A percentile compares a stretch with the other conserved stretches of the same genome.
Conservation (phyloP, 1,140 invertebrate species). For the Plodia interpunctella region DNA sequence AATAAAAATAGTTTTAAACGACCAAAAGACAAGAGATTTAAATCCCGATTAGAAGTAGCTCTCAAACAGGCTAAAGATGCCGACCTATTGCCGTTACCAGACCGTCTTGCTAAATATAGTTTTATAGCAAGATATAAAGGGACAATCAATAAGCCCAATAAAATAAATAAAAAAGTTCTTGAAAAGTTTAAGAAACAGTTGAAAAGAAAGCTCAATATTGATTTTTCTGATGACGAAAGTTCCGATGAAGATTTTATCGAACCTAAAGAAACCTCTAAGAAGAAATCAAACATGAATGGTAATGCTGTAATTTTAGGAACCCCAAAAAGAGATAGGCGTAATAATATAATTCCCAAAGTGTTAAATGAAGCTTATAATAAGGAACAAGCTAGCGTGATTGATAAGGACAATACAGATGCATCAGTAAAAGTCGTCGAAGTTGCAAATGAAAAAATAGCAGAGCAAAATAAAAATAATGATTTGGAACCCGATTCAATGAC, state of each 20-base stretch:
- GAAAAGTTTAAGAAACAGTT: slow-evolving; percentile 41
- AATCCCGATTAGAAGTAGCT: slow-evolving; percentile 45
- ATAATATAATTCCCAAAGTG: not conserved
- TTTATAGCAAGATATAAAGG: slow-evolving; percentile 65
- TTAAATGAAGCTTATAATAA: not conserved
- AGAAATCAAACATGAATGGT: slow-evolving; percentile 15
- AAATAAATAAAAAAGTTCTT: slow-evolving; percentile 34
- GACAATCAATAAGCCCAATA: slow-evolving; percentile 40
- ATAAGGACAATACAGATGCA: not conserved
- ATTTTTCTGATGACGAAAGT: slow-evolving; percentile 39
- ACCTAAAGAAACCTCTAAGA: slow-evolving; percentile 11
- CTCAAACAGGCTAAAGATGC: slow-evolving; percentile 60
- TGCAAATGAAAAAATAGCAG: not conserved
- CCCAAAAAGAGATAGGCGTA: slow-evolving; percentile 15
- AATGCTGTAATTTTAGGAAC: slow-evolving; percentile 22
- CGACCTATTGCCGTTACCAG: slow-evolving; percentile 39
- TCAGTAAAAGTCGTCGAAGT: not conserved
- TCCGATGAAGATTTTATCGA: not conserved
- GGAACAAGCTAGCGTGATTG: not conserved
- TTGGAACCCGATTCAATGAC: slow-evolving; percentile 30
- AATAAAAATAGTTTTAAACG: slow-evolving; percentile 40
- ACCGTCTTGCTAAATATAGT: slow-evolving; percentile 68
- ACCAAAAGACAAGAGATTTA: slow-evolving; percentile 34
- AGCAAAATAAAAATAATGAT: not conserved
- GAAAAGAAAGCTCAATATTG: slow-evolving; percentile 48